Evolutionary conservation across 2,797 vertebrate genomes (phyloP).

Genomic region (Phoebastria nigripes): DNA sequence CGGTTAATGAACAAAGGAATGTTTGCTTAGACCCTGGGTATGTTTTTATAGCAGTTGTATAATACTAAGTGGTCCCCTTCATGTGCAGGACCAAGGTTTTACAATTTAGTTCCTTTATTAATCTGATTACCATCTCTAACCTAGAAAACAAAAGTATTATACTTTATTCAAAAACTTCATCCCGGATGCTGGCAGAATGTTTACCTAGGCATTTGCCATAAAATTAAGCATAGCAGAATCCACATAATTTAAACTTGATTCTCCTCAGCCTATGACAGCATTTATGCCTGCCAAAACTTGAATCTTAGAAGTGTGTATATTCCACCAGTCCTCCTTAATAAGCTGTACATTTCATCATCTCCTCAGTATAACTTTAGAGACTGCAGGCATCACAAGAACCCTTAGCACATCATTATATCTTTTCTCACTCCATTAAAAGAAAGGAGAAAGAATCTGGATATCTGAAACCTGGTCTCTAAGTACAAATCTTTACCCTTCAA

Average conservation of each 20-base stretch:
- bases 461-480: slow-evolving; percentile 3
- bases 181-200: background rate
- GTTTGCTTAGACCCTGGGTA: background rate
- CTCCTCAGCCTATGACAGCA: background rate
- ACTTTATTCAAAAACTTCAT: background rate
- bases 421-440: slow-evolving; percentile 23
- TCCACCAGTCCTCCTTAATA: background rate
- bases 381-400: background rate
- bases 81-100: background rate
- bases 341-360: background rate
- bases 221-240: background rate
- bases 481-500: background rate
- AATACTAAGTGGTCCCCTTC: background rate
- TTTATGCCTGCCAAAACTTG: background rate
- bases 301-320: background rate
- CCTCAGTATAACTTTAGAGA: background rate
- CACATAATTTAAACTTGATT: background rate
- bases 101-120: background rate
- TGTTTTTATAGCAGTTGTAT: background rate
- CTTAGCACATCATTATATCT: slow-evolving; percentile 17
- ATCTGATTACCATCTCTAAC: background rate
- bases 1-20: background rate
- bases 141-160: background rate
- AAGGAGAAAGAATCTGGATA: background rate
- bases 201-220: background rate